Percentiles rank a stretch among this genome's conserved stretches.
These are phyloP conservation scores for Felis chaus DNA, from an alignment of 2,113 vertebrate species.

Conservation along the genomic window DNA sequence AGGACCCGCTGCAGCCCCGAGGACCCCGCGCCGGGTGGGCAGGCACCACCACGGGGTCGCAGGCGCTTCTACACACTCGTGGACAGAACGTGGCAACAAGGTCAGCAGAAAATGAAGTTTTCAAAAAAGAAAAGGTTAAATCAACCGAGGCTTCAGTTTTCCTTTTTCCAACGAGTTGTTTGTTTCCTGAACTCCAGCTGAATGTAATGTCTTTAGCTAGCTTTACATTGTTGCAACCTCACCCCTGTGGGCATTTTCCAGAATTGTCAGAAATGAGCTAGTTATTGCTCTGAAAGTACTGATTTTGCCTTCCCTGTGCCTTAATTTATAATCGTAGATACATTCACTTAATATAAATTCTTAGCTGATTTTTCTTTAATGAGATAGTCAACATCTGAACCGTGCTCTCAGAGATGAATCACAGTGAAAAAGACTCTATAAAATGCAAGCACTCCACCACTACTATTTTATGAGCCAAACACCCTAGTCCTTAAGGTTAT, in stretches of 20 bases:
- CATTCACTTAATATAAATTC: conserved; percentile 22
- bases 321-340: conserved; percentile 16
- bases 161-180: neutral
- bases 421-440: neutral
- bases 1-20: accelerated
- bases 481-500: neutral
- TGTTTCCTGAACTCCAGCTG: neutral
- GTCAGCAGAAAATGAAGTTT: neutral
- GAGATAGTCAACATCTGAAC: neutral
- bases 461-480: neutral
- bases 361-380: neutral
- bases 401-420: neutral
- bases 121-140: neutral
- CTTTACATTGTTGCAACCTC: neutral
- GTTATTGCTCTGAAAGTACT: neutral
- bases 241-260: neutral
- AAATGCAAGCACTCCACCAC: neutral
- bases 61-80: neutral
- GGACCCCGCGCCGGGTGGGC: accelerated
- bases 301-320: neutral
- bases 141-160: neutral
- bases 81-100: neutral
- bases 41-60: neutral
- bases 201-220: neutral
- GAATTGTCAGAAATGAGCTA: neutral